phyloP scores from a whole-genome alignment of 2,797 vertebrate genomes.

The Synaphobranchus kaupii region DNA sequence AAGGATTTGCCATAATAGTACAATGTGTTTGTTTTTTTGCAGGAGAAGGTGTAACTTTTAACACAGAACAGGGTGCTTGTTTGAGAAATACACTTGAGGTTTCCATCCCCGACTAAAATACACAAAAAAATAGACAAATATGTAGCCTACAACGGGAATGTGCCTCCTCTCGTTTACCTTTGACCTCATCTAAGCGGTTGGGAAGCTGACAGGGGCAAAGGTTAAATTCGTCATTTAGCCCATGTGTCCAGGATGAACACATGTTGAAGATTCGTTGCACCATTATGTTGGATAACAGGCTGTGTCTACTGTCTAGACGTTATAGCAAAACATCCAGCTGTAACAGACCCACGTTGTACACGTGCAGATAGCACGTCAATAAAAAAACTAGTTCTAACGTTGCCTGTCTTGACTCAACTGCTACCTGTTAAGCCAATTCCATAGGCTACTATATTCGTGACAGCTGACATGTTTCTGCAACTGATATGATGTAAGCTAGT shows the following conservation, averaged over 20 bases:
- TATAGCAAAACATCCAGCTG: background rate
- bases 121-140: background rate
- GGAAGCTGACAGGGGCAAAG: conserved; percentile 25
- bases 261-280: background rate
- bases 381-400: background rate
- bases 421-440: background rate
- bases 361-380: background rate
- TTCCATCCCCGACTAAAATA: background rate
- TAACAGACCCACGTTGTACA: background rate
- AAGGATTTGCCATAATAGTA: background rate
- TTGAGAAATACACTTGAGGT: background rate
- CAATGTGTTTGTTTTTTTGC: background rate
- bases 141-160: background rate
- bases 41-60: background rate
- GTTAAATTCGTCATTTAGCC: conserved; percentile 1
- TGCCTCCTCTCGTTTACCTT: conserved; percentile 19
- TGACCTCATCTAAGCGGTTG: conserved; percentile 18
- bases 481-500: background rate
- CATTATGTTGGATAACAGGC: background rate
- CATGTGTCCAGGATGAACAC: background rate
- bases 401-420: background rate
- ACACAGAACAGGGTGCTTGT: conserved; percentile 17
- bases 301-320: background rate
- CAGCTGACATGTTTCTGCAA: background rate
- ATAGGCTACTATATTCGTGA: background rate